Conservation (phyloP, 2,797 vertebrate species). For the Echiichthys vipera region DNA sequence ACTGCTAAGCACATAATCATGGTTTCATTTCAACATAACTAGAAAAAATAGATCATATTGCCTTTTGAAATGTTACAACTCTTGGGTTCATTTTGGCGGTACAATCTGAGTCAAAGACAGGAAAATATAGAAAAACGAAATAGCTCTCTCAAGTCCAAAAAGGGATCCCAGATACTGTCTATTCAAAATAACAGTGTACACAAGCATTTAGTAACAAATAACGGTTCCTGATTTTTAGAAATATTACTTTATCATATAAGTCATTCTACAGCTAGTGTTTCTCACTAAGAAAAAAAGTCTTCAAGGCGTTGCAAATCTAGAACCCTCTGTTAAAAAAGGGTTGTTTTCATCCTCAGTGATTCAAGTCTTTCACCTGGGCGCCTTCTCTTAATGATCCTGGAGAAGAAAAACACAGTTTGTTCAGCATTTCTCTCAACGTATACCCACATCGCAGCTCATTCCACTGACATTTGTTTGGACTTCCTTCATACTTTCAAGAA, state of each 20-base stretch:
- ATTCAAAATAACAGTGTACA: conserved; percentile 91
- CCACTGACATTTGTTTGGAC: neutral
- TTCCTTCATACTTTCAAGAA: neutral
- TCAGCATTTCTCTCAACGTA: neutral
- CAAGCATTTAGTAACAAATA: conserved; percentile 95
- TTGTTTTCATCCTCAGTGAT: conserved; percentile 89
- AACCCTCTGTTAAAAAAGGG: conserved; percentile 91
- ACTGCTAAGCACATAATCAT: conserved; percentile 93
- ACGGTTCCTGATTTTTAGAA: conserved; percentile 97
- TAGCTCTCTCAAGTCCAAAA: conserved; percentile 83
- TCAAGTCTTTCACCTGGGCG: conserved; percentile 82
- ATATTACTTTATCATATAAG: conserved; percentile 92
- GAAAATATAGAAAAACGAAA: conserved; percentile 82
- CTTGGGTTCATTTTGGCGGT: conserved; percentile 87
- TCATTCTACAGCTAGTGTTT: conserved; percentile 99
- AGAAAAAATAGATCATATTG: conserved; percentile 90
- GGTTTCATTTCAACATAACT: conserved; percentile 92
- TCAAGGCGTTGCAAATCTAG: conserved; percentile 98
- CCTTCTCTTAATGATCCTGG: conserved; percentile 95
- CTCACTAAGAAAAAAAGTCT: conserved; percentile 95
- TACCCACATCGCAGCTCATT: neutral
- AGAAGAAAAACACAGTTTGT: conserved; percentile 37
- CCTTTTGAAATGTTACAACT: conserved; percentile 94
- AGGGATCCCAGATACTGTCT: conserved; percentile 87
- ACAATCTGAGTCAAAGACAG: conserved; percentile 84